Evolutionary conservation across 2,797 vertebrate genomes (phyloP), one percentile per base, ranked within the genome.

Genomic region (Lophotriccus pileatus): DNA sequence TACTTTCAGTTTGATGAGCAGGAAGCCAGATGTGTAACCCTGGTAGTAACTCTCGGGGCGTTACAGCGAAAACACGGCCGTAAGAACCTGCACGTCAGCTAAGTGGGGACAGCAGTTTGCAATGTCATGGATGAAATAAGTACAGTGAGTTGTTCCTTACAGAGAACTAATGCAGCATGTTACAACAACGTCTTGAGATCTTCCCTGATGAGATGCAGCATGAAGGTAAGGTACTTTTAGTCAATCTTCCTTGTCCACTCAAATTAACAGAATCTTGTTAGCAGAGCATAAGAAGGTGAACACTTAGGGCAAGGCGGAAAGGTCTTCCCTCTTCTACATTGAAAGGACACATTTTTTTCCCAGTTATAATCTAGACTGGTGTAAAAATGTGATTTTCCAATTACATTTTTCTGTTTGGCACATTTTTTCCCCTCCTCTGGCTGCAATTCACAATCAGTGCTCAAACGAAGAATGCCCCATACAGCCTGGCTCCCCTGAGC

Each of bases 11-110:
- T 55, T 69, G 62, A 81, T 0, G 28, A 84, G 43, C 39, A 63
- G n/a, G 22, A 20, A 78, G 80, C 13, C 76, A 84, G 69, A 88
- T 63, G 59, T 56, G 68, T 8, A 64, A 60, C 52, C 23, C 68
- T 36, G 23, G 16, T 49, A 50, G 49, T 27, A 68, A 37, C 59
- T 50, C 17, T 2, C 23, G 18, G 46, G 4, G n/a, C 1, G 0
- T 0, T 36, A n/a, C 0, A 1, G 34, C 22, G 53, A 75, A 70
- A 82, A 43, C 24, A 36, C 0, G 0, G 49, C 22, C 46, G 6
- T 55, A 78, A 70, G 46, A 50, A 37, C 13, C 56, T n/a, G 43
- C 3, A 5, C 0, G 13, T 44, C 32, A 49, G 36, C 75, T 41
- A 22, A 60, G 41, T 3, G 1, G n/a, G 70, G 36, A 34, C 30